Conservation (phyloP, 2,113 vertebrate genomes). For the Hyaena hyaena region DNA sequence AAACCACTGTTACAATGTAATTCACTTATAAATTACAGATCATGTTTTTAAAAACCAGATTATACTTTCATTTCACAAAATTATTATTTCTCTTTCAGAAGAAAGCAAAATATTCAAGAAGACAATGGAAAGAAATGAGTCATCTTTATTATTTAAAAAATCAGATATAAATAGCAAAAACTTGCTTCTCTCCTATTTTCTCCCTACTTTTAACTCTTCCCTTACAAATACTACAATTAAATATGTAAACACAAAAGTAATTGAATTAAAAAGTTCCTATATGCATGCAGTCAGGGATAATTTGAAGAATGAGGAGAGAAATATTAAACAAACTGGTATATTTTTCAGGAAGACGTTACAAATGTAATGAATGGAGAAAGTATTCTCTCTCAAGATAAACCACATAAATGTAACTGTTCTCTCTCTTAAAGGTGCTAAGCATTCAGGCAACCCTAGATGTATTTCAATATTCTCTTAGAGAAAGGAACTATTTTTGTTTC, state of each 20-base stretch:
- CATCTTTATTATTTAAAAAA: neutral
- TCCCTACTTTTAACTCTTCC: neutral
- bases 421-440: neutral
- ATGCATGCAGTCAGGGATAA: neutral
- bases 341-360: neutral
- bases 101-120: conserved; percentile 15
- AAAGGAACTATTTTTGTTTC: conserved; percentile 36
- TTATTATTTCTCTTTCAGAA: conserved; percentile 10
- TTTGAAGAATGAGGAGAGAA: conserved; percentile 31
- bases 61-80: conserved; percentile 12
- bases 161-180: neutral
- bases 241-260: neutral
- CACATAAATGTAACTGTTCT: neutral
- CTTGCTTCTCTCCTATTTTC: neutral
- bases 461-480: neutral
- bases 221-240: neutral
- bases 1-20: neutral
- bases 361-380: neutral
- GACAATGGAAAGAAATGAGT: neutral
- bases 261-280: neutral
- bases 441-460: neutral
- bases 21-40: neutral
- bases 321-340: neutral
- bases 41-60: neutral
- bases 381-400: neutral